These are phyloP conservation scores for Drosophila formosana DNA, from an alignment of 2,888 invertebrate species.

Conservation along the genomic window DNA sequence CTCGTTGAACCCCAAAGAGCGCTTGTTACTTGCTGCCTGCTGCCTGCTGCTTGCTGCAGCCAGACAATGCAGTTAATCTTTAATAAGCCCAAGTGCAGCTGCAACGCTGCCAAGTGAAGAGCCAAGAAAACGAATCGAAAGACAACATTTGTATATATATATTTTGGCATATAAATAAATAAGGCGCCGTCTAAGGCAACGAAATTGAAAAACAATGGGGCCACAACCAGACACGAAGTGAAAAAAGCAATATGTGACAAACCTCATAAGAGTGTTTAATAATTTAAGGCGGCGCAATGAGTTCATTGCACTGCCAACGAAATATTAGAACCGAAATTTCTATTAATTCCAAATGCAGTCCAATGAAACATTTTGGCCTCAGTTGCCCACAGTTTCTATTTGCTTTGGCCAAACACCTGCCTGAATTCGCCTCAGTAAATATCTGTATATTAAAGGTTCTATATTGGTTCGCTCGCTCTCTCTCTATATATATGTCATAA, in stretches of 20 bases:
- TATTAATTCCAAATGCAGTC: not conserved
- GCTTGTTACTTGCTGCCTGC: too few species aligned
- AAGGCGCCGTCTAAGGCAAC: slow-evolving; percentile 46
- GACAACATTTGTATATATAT: slow-evolving; percentile 71
- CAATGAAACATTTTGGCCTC: not conserved
- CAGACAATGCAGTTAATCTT: slow-evolving; percentile 74
- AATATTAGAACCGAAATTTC: not conserved
- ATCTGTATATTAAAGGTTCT: slow-evolving; percentile 15
- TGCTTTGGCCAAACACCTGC: slow-evolving; percentile 7
- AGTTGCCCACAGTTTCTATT: not conserved
- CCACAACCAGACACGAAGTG: slow-evolving; percentile 13
- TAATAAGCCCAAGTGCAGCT: slow-evolving; percentile 68
- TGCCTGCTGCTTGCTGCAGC: slow-evolving; percentile 13
- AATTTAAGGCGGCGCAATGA: not conserved
- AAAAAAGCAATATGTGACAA: slow-evolving; percentile 7
- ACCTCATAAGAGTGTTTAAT: not conserved
- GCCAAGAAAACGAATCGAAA: slow-evolving; percentile 51
- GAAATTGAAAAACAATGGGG: slow-evolving; percentile 58
- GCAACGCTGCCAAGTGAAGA: slow-evolving; percentile 19
- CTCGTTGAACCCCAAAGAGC: slow-evolving; percentile 21
- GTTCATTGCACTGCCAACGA: not conserved
- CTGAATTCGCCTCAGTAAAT: slow-evolving; percentile 6
- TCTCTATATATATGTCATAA: not conserved
- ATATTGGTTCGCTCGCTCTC: slow-evolving; percentile 9
- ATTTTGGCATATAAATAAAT: slow-evolving; percentile 67